Evolutionary conservation across 2,113 vertebrate genomes (phyloP), one percentile per base, ranked within the genome.

Genomic region (Hippocampus barbouri): DNA sequence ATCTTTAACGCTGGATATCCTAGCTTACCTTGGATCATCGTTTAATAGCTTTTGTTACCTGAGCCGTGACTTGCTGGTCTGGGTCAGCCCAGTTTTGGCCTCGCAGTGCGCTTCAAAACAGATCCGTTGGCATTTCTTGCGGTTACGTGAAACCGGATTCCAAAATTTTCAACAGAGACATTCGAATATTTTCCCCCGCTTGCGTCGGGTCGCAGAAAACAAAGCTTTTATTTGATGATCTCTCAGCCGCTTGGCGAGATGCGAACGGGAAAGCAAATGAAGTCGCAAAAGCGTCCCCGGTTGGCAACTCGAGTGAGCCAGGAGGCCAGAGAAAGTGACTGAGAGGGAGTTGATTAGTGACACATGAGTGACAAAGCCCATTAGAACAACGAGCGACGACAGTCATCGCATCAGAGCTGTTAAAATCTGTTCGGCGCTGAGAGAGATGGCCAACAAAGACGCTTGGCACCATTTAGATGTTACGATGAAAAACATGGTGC

Each of bases 301-400:
- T 74, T 51, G 65, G 53, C 76, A 66, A 69, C 49, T 59, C 53
- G n/a, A 38, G 62, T 38, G 27, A 72, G 65, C 68, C 62, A 61
- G 30, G 59, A 45, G 25, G 54, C 51, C 70, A 40, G 71, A 63
- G 34, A 79, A 68, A 59, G 80, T 53, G 70, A 70, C 57, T 73
- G 69, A 43, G 67, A 78, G 49, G 40, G 69, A 66, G 53, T 30
- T 59, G 41, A 79, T 76, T 75, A 73, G 77, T 69, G 66, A 79
- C 70, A 78, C 73, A 71, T 69, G 71, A 74, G 41, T 41, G 68
- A 75, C 72, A 59, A 78, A 79, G 25, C 18, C 69, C 40, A 53
- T 62, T 80, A 62, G 60, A 80, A 75, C 30, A 82, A 75, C 41
- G 15, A 57, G 80, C 56, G 70, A 47, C 56, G 54, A 34, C 60